Percentiles rank a stretch among this genome's conserved stretches.
phyloP scores from a whole-genome alignment of 2,113 vertebrate species.

The Aptenodytes patagonicus region DNA sequence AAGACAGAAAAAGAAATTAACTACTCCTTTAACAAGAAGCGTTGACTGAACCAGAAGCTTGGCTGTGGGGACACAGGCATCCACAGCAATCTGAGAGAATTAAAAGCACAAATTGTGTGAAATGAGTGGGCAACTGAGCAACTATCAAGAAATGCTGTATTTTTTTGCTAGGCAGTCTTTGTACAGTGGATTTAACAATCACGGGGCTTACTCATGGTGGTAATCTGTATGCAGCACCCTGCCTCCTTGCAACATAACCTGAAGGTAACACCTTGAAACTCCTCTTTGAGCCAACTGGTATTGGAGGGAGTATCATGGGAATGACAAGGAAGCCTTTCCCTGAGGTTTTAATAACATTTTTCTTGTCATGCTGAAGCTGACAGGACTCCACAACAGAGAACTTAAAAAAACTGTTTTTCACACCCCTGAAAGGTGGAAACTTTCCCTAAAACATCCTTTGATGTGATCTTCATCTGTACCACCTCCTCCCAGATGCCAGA shows the following conservation, averaged over 20 bases:
- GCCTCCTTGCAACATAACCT: background rate
- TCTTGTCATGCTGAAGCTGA: background rate
- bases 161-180: background rate
- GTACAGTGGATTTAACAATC: background rate
- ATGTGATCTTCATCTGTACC: background rate
- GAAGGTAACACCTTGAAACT: background rate
- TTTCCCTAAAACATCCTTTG: background rate
- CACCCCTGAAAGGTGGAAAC: background rate
- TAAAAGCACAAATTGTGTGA: constrained; percentile 8
- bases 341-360: background rate
- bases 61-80: background rate
- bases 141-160: background rate
- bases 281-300: background rate
- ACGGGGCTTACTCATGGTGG: background rate
- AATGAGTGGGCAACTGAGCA: background rate
- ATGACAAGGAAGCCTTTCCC: background rate
- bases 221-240: background rate
- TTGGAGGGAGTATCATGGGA: background rate
- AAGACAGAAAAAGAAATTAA: constrained; percentile 50
- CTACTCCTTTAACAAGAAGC: background rate
- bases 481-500: background rate
- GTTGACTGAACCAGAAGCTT: background rate
- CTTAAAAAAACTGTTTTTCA: background rate
- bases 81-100: constrained; percentile 6
- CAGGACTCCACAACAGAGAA: background rate